A percentile compares a stretch with the other conserved stretches of the same genome.
Evolutionary conservation across 2,888 invertebrate genomes (phyloP).

Genomic region (Ophraella communa): DNA sequence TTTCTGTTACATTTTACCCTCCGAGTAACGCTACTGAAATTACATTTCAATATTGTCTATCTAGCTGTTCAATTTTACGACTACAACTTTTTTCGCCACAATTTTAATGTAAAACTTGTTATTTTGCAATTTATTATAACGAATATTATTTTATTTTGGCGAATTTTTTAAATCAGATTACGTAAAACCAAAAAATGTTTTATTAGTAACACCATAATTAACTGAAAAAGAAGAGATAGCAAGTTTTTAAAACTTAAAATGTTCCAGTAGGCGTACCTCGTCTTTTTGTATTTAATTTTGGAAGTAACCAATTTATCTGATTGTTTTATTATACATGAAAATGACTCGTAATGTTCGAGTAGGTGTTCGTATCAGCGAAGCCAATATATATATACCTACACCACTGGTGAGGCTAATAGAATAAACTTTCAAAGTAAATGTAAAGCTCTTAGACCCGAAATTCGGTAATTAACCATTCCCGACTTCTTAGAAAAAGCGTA

Average conservation of each 20-base stretch:
- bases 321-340: slow-evolving; percentile 34
- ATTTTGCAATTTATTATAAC: not conserved
- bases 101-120: not conserved
- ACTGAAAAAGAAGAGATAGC: slow-evolving; percentile 10
- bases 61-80: not conserved
- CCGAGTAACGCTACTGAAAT: too few species aligned
- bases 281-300: slow-evolving; percentile 29
- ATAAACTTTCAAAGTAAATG: not conserved
- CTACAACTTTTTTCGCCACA: not conserved
- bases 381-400: not conserved
- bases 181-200: too few species aligned
- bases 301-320: slow-evolving; percentile 25
- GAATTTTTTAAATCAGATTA: not conserved
- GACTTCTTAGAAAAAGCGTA: slow-evolving; percentile 15
- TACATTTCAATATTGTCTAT: not conserved
- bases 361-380: not conserved
- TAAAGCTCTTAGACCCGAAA: not conserved
- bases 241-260: slow-evolving; percentile 28
- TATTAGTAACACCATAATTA: too few species aligned
- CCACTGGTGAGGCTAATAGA: not conserved
- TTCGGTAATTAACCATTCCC: slow-evolving; percentile 7
- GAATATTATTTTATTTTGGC: not conserved
- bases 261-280: slow-evolving; percentile 30
- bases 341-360: not conserved
- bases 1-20: too few species aligned